Percentiles rank a stretch among this genome's conserved stretches.
Evolutionary conservation across 1,140 invertebrate genomes (phyloP).

Genomic region (Trachymyrmex septentrionalis): DNA sequence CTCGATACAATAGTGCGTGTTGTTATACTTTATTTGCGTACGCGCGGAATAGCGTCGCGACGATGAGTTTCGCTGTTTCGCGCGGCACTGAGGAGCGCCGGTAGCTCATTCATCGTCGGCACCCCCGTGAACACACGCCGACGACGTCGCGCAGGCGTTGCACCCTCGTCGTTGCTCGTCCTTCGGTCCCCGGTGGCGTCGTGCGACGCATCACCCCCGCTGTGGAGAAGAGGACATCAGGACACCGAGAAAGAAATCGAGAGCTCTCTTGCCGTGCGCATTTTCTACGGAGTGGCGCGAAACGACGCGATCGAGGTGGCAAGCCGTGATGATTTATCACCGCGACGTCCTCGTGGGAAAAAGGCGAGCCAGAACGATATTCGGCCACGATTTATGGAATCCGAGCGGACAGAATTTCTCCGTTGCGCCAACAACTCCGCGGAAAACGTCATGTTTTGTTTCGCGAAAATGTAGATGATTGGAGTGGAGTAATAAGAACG

Average conservation of each 20-base stretch:
- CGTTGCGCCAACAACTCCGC: neutral
- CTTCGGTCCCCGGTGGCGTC: constrained; percentile 27
- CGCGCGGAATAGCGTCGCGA: constrained; percentile 33
- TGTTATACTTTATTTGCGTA: neutral
- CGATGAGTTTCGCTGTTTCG: constrained; percentile 48
- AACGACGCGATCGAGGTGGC: constrained; percentile 40
- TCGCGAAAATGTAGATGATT: neutral
- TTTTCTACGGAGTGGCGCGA: constrained; percentile 18
- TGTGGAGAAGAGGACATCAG: neutral
- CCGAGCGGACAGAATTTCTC: constrained; percentile 10
- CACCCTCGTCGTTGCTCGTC: constrained; percentile 24
- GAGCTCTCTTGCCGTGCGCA: neutral
- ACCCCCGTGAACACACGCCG: constrained; percentile 11
- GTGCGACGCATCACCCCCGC: neutral
- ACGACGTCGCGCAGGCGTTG: constrained; percentile 44
- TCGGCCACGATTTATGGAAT: constrained; percentile 46
- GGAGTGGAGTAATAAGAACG: neutral
- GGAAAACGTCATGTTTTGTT: constrained; percentile 7
- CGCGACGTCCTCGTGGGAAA: neutral
- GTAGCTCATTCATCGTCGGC: constrained; percentile 45
- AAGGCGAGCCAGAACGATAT: constrained; percentile 18
- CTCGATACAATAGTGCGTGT: neutral
- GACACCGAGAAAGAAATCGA: constrained; percentile 31
- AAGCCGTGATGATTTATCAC: constrained; percentile 42
- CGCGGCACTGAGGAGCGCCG: constrained; percentile 52